A percentile compares a stretch with the other conserved stretches of the same genome.
Evolutionary conservation across 2,888 invertebrate species (phyloP).

Genomic region (Calliscelio sp.): DNA sequence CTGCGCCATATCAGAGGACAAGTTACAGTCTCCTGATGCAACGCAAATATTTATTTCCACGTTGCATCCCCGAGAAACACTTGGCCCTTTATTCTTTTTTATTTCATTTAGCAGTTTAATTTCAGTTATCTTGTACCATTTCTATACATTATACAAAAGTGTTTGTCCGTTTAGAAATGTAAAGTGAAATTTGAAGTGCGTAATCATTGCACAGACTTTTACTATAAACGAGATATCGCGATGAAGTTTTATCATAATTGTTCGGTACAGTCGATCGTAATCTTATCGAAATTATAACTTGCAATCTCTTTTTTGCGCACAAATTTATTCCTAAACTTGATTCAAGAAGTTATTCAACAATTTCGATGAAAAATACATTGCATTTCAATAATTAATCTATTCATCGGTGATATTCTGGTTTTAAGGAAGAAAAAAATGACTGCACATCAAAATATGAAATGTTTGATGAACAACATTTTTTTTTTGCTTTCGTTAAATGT

Average conservation of each 20-base stretch:
- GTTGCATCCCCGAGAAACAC: constrained; percentile 59
- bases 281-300: constrained; percentile 47
- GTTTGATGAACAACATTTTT: too few species aligned
- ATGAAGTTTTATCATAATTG: constrained; percentile 38
- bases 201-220: too few species aligned
- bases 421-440: too few species aligned
- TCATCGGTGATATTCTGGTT: too few species aligned
- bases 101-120: neutral
- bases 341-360: neutral
- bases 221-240: constrained; percentile 26
- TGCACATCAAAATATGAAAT: too few species aligned
- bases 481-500: too few species aligned
- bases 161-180: too few species aligned
- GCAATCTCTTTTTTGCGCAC: constrained; percentile 21
- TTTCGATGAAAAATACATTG: too few species aligned
- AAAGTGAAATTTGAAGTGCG: too few species aligned
- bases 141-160: too few species aligned
- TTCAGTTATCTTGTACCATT: neutral
- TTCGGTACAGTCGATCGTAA: constrained; percentile 33
- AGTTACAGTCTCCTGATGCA: constrained; percentile 76
- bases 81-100: neutral
- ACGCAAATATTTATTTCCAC: constrained; percentile 79
- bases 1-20: constrained; percentile 69
- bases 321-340: constrained; percentile 7
- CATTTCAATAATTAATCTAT: too few species aligned